Percentiles rank a stretch among this genome's conserved stretches.
Evolutionary conservation across 2,797 vertebrate species (phyloP).

Genomic region (Rhabdophis nuchalis): DNA sequence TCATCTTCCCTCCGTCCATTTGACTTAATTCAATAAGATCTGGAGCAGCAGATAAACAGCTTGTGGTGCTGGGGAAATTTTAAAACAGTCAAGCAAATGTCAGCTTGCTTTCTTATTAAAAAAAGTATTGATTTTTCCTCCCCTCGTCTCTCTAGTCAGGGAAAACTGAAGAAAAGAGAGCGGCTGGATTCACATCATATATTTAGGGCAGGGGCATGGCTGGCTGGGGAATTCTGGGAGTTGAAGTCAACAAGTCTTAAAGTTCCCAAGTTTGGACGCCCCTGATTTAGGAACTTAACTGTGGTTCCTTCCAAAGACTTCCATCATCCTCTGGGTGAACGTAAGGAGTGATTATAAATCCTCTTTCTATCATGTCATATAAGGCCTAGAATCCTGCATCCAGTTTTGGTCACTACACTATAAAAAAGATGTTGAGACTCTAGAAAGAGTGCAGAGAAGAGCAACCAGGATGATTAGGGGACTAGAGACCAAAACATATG

Average conservation of each 20-base stretch:
- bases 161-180: neutral
- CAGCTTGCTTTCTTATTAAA: constrained; percentile 57
- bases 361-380: neutral
- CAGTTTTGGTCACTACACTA: too few relatives aligned
- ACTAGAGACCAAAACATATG: too few relatives aligned
- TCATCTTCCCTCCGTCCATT: constrained; percentile 43
- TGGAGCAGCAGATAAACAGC: constrained; percentile 69
- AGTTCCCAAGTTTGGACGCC: too few relatives aligned
- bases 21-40: constrained; percentile 73
- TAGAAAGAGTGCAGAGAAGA: too few relatives aligned
- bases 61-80: constrained; percentile 72
- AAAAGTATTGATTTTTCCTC: constrained; percentile 39
- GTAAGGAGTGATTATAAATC: neutral
- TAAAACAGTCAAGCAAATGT: constrained; percentile 71
- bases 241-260: too few relatives aligned
- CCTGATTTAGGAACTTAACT: neutral
- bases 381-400: too few relatives aligned
- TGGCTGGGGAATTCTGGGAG: too few relatives aligned
- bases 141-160: rapidly evolving
- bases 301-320: neutral
- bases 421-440: too few relatives aligned
- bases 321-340: neutral
- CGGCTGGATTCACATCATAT: neutral
- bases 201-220: neutral
- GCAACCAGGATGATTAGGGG: too few relatives aligned